These are phyloP conservation scores for Anoplius nigerrimus DNA, from an alignment of 2,888 invertebrate genomes.

Conservation along the genomic window DNA sequence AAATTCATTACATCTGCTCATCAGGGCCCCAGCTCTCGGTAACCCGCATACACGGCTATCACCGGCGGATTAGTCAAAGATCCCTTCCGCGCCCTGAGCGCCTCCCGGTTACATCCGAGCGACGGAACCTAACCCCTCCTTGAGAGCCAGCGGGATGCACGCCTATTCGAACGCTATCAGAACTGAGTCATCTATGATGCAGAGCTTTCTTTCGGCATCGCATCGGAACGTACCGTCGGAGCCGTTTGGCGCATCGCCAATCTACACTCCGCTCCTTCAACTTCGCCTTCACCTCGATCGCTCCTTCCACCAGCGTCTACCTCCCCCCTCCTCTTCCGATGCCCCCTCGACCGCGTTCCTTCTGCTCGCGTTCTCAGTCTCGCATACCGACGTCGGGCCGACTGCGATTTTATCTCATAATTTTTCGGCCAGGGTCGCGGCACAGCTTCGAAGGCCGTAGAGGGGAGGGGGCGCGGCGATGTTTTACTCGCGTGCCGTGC, in stretches of 20 bases:
- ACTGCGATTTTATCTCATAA: too few species aligned
- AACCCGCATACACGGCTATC: too few species aligned
- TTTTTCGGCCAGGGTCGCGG: too few species aligned
- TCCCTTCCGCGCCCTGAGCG: background rate
- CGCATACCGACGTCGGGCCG: background rate
- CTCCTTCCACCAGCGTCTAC: background rate
- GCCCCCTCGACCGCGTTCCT: background rate
- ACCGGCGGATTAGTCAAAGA: too few species aligned
- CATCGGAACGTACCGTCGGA: slow-evolving; percentile 32
- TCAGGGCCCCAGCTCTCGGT: too few species aligned
- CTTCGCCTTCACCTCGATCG: slow-evolving; percentile 18
- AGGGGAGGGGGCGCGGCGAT: too few species aligned
- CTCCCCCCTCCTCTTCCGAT: background rate
- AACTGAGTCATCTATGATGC: slow-evolving; percentile 48
- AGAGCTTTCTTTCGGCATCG: slow-evolving; percentile 35
- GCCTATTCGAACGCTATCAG: background rate
- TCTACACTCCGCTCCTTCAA: slow-evolving; percentile 27
- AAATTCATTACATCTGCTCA: too few species aligned
- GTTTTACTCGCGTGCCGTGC: too few species aligned
- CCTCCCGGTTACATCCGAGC: background rate
- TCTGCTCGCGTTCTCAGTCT: background rate
- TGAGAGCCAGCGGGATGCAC: background rate
- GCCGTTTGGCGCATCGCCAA: slow-evolving; percentile 49
- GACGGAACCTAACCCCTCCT: background rate
- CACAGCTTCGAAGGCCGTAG: too few species aligned